Conservation (phyloP, 2,888 invertebrate genomes). For the Periphyllus acericola region DNA sequence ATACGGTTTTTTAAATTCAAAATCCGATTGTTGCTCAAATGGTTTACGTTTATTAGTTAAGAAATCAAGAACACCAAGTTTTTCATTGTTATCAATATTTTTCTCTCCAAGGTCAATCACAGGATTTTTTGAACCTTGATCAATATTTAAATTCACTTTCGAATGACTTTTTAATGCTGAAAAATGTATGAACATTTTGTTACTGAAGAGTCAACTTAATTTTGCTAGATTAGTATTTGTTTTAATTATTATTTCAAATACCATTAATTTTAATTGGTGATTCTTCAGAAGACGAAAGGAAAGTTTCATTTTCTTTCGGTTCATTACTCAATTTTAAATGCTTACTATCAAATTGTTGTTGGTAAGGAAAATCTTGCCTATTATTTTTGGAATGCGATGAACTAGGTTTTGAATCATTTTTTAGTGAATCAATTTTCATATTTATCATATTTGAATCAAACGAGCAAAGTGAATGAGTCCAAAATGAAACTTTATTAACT, state of each 20-base stretch:
- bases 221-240: not conserved
- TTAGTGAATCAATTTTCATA: not conserved
- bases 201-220: not conserved
- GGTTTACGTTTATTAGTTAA: constrained; percentile 16
- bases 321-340: not conserved
- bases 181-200: not conserved
- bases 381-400: not conserved
- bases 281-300: not conserved
- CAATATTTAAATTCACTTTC: not conserved
- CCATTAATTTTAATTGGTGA: not conserved
- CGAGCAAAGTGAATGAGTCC: not conserved
- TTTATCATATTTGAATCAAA: not conserved
- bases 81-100: not conserved
- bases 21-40: not conserved
- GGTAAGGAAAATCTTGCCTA: not conserved
- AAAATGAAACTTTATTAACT: constrained; percentile 1
- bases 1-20: constrained; percentile 41
- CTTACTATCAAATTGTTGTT: not conserved
- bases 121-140: not conserved
- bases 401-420: not conserved
- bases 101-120: not conserved
- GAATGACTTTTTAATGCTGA: not conserved
- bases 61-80: not conserved
- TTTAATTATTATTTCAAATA: not conserved
- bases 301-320: not conserved